Conservation (phyloP, 1,140 invertebrate species). For the Chlorops oryzae region DNA sequence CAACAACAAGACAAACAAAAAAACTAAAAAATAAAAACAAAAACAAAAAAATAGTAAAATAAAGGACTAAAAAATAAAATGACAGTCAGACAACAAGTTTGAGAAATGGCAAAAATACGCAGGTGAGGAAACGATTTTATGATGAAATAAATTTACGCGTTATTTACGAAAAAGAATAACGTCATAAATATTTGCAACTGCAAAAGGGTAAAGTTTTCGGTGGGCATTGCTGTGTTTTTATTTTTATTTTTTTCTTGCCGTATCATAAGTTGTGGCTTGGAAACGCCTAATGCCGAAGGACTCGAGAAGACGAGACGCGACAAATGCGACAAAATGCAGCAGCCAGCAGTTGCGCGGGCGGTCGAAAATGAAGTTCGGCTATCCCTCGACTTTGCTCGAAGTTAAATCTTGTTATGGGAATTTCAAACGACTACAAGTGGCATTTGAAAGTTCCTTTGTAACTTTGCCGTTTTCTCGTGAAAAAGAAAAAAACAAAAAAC, state of each 20-base stretch:
- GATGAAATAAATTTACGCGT: slow-evolving; percentile 10
- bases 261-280: too few relatives aligned
- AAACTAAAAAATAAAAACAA: slow-evolving; percentile 25
- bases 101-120: too few relatives aligned
- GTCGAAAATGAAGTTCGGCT: too few relatives aligned
- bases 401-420: too few relatives aligned
- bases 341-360: background rate
- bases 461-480: background rate
- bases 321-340: background rate
- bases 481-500: too few relatives aligned
- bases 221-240: too few relatives aligned
- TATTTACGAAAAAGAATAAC: slow-evolving; percentile 1
- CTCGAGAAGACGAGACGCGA: background rate
- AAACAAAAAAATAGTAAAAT: background rate
- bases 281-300: too few relatives aligned
- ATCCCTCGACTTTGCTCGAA: too few relatives aligned
- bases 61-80: slow-evolving; percentile 4
- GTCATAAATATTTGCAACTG: slow-evolving; percentile 14
- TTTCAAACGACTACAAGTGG: too few relatives aligned
- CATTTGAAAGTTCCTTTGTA: slow-evolving; percentile 6
- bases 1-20: slow-evolving; percentile 33
- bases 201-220: too few relatives aligned
- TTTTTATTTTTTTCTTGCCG: too few relatives aligned
- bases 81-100: background rate
- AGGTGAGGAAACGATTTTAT: too few relatives aligned